Conservation (phyloP, 2,797 vertebrate species). For the Lacerta viridis region DNA sequence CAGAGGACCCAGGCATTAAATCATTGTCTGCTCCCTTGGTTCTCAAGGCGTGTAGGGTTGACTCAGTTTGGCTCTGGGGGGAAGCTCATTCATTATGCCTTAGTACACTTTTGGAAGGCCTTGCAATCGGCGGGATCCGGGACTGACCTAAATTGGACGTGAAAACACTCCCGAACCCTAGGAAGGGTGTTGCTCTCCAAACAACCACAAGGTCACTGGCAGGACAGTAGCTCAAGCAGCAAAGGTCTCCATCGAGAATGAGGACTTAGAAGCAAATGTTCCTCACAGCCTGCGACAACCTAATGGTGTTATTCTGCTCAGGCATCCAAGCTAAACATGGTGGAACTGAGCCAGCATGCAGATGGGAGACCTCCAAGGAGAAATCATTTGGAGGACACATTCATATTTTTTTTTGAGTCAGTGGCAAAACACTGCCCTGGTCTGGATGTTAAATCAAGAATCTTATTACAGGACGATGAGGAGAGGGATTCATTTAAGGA, state of each 20-base stretch:
- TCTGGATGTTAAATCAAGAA: too few species aligned
- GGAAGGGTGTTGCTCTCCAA: constrained; percentile 64
- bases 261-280: constrained; percentile 36
- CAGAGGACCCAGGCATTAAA: not conserved
- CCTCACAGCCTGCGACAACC: constrained; percentile 3
- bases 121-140: constrained; percentile 42
- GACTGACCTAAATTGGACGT: constrained; percentile 60
- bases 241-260: constrained; percentile 48
- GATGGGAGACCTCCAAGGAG: constrained; percentile 39
- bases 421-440: not conserved
- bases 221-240: constrained; percentile 60
- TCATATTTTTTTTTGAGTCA: not conserved
- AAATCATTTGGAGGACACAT: not conserved
- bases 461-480: not conserved
- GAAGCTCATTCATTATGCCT: constrained; percentile 32
- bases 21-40: constrained; percentile 22
- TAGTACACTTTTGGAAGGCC: constrained; percentile 58
- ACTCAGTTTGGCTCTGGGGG: constrained; percentile 40
- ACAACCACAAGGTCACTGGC: constrained; percentile 52
- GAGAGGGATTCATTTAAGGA: not conserved
- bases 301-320: not conserved
- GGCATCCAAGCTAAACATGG: constrained; percentile 31
- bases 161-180: constrained; percentile 51
- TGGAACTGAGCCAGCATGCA: not conserved
- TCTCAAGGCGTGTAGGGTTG: constrained; percentile 31